Evolutionary conservation across 2,797 vertebrate species (phyloP), one percentile per base, ranked within the genome.

Genomic region (Protonibea diacanthus): DNA sequence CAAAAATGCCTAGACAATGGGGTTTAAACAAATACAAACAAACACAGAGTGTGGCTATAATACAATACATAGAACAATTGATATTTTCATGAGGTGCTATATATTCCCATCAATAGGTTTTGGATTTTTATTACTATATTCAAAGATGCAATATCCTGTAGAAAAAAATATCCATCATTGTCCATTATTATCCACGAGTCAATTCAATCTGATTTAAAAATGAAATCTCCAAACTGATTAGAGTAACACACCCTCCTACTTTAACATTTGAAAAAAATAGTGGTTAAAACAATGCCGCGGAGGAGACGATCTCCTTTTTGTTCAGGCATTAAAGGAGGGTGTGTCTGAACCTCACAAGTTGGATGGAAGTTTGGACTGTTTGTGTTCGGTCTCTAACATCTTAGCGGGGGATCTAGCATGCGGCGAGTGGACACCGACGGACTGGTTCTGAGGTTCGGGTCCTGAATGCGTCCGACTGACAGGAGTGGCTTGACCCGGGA

Each of bases 341-440:
- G 90, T 87, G 90, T 91, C 55, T 85, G 80, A 92, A 89, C 90
- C 92, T 99, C 97, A 99, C 92, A 99, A 96, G 87, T 98, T 97
- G 82, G 97, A 98, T 53, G 97, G 96, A 88, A 99, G 95, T 94
- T 98, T 98, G 75, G 97, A 96, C 86, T 95, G 95, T 86, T 94
- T 94, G 18, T 94, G 93, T 91, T 96, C 96, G 52, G 92, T 94
- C 78, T 93, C 96, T 85, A 94, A 90, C 2, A 87, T 92, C 90
- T 95, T 93, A 76, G 93, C 86, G 17, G 92, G 74, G 69, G 96
- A 94, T 82, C 91, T 95, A 70, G 92, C 90, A 57, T 87, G 90
- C 78, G 95, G 88, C 40, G 87, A 87, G n/a, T 62, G 75, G 64
- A 79, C 57, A 17, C 62, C 74, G 21, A 38, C 3, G 1, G 86